Evolutionary conservation across 2,113 vertebrate species (phyloP), one percentile per base, ranked within the genome.

Genomic region (Electrona antarctica): DNA sequence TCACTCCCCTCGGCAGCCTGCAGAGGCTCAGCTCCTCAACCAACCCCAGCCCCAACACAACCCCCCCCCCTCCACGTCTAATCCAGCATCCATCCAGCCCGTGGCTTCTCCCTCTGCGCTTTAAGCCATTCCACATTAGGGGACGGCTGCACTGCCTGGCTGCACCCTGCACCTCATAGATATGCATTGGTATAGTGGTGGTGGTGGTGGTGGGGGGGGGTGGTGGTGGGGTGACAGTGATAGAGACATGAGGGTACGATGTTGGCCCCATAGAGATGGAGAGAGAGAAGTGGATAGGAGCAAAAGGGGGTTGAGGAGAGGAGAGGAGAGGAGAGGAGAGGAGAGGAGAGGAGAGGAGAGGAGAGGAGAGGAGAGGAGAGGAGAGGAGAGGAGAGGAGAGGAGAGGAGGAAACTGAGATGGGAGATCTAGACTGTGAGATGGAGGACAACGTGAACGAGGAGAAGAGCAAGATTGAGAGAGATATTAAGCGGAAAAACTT

Each of bases 21-120:
- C 69, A 50, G 73, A 77, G 82, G 74, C 73, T 78, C 80, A 73
- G 64, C 67, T 75, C 82, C 46, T 65, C 81, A 83, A 76, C 85
- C 85, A 76, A 41, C 33, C 33, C 33, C 79, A 78, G 78, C 66
- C 76, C 4, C 14, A 21, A 14, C 7, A 8, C 57, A 21, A 15
- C 58, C 28, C 6, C 28, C 33, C 58, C 15, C 59, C 11, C 12
- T 13, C 33, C 51, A 54, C 51, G n/a, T 54, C 51, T 85, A 87
- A 87, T 86, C 82, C 78, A 75, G 78, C 83, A 87, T 85, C 82
- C 83, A 87, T 85, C 82, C 78, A 77, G 78, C 83, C 81, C 83
- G 80, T 80, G 79, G 80, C 85, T 82, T 75, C 68, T 75, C 69
- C 64, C 78, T 33, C 29, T 67, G 77, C 78, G 81, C 58, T 86